These are phyloP conservation scores for Patiria miniata DNA, from an alignment of 35 echinoderm and acorn worm species.

Conservation along the genomic window DNA sequence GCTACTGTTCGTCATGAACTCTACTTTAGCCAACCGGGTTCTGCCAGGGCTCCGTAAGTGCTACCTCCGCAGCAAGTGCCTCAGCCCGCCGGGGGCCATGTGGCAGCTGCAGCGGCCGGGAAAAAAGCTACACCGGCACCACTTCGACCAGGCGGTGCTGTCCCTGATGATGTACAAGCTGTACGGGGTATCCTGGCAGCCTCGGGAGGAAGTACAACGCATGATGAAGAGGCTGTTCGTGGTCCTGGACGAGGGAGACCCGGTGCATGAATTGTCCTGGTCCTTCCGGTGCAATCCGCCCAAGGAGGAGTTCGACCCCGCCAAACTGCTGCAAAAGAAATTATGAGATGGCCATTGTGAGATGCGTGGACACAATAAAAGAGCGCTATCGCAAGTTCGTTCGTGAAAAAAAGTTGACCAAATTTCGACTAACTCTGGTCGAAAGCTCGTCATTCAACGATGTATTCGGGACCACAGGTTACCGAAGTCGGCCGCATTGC, in stretches of 20 bases:
- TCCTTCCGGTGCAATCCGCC: conserved; percentile 48
- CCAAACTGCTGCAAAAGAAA: conserved; percentile 23
- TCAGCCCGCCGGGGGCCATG: conserved; percentile 16
- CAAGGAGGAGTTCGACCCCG: conserved; percentile 28
- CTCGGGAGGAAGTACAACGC: background rate
- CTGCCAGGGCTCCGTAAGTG: conserved; percentile 16
- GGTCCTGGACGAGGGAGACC: conserved; percentile 17
- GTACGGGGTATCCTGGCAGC: background rate
- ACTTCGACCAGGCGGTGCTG: conserved; percentile 22
- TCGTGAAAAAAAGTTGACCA: no score
- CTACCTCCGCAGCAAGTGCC: background rate
- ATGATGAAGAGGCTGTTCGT: conserved; percentile 14
- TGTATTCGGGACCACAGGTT: no score
- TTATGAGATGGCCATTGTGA: background rate
- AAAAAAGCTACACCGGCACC: conserved; percentile 6
- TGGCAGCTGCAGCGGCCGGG: background rate
- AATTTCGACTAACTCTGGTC: no score
- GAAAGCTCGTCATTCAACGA: no score
- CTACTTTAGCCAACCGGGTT: background rate
- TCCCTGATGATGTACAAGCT: conserved; percentile 20
- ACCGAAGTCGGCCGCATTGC: no score
- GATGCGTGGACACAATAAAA: no score
- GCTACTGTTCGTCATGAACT: conserved; percentile 31
- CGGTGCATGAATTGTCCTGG: conserved; percentile 12
- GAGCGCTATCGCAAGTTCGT: no score